Base-by-base conservation (phyloP, 2,113 vertebrate genomes). In the Otocyon megalotis region DNA sequence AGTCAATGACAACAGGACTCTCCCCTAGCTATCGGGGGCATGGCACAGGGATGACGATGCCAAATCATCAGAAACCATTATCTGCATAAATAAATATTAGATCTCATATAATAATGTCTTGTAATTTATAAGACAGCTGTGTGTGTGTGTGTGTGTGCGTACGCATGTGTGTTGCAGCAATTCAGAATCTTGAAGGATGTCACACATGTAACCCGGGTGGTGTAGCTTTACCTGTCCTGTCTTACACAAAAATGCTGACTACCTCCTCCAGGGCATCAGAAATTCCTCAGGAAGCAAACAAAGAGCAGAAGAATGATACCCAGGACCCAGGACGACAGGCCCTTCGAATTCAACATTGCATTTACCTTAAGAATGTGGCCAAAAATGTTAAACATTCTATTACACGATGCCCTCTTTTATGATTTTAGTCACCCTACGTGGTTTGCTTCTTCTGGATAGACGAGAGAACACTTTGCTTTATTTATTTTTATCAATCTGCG, bases 391-490 rank as follows among this genome's bases (percentile, higher is more conserved):
- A 71, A n/a, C 19, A 14, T 74, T 60, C 62, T 37, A 19, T 37
- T 65, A 71, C 56, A 32, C 10, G 37, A 32, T 37, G 63, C 26
- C 48, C 67, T 83, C 54, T 56, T 56, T 87, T 43, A n/a, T 20
- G 35, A 35, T 43, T 48, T 82, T 17, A 32, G 54, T 54, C n/a
- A 1, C 48, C 11, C 28, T 30, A 43, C 48, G 16, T 4, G 92
- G 76, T 69, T 67, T 53, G 43, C 15, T 35, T 92, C 54, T 92
- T n/a, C 79, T 53, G 32, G 35, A 53, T 1, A 48, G 65, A 80
- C 74, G 67, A 90, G 11, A 87, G 92, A 67, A 67, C 83, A 80
- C 83, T 93, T 89, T 67, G 80, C 88, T 96, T 83, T 94, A 56
- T 89, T 84, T 95, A n/a, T 94, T 90, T 79, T 79, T n/a, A 48